Percentiles rank a stretch among this genome's conserved stretches.
phyloP scores from a whole-genome alignment of 2,797 vertebrate species.

The Limnodromus scolopaceus region DNA sequence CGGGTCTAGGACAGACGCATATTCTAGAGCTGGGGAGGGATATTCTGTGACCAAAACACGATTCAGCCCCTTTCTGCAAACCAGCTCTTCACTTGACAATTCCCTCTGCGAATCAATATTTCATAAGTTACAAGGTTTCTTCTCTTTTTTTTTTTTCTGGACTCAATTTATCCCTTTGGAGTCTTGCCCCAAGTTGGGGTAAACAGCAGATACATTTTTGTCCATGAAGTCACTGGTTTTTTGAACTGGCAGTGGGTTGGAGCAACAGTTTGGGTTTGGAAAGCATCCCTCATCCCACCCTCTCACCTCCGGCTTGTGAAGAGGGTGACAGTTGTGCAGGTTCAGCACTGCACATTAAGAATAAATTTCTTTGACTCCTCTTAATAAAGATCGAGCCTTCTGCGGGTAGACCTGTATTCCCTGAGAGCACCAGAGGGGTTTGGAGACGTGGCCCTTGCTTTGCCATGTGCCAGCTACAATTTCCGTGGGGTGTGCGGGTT shows the following conservation, averaged over 20 bases:
- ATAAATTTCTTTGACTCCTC: background rate
- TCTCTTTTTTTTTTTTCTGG: background rate
- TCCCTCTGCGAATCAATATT: background rate
- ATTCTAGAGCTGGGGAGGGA: background rate
- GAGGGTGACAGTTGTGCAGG: too few species aligned
- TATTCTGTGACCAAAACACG: background rate
- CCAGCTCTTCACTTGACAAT: background rate
- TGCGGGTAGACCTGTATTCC: background rate
- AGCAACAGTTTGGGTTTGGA: background rate
- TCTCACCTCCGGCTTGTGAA: background rate
- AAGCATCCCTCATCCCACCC: background rate
- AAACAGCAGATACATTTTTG: background rate
- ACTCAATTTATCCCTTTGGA: background rate
- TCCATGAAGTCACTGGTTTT: background rate
- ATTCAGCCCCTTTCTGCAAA: background rate
- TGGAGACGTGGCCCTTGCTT: background rate
- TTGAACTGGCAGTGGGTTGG: background rate
- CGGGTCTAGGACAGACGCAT: background rate
- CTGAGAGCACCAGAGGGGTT: background rate
- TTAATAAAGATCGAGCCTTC: background rate
- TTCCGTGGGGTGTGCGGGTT: background rate
- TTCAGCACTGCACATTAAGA: background rate
- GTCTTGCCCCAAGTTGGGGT: background rate
- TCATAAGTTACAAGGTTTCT: background rate
- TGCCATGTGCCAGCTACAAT: fast-evolving